These are phyloP conservation scores for Calliphora vicina DNA, from an alignment of 1,140 invertebrate genomes.

Conservation along the genomic window DNA sequence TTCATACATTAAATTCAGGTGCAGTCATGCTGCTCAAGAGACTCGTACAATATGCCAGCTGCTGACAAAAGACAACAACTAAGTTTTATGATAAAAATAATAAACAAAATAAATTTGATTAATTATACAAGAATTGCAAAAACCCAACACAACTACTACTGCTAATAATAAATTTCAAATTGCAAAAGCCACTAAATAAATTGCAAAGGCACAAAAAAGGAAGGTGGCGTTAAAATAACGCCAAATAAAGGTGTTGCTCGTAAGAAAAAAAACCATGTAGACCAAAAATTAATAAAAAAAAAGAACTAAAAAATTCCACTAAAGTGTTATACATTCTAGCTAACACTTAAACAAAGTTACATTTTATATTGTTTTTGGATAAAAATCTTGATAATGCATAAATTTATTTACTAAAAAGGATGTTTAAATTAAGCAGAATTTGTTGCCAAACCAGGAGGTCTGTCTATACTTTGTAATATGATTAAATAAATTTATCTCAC, in stretches of 20 bases:
- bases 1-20: background rate
- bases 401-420: background rate
- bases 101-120: slow-evolving; percentile 13
- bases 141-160: background rate
- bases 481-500: slow-evolving; percentile 4
- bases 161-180: background rate
- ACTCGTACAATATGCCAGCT: background rate
- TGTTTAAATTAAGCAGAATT: background rate
- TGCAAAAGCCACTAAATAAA: background rate
- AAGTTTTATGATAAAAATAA: background rate
- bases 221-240: slow-evolving; percentile 8
- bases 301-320: no score
- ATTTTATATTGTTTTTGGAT: background rate
- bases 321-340: background rate
- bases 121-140: background rate
- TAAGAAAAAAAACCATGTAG: background rate
- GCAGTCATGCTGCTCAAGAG: background rate
- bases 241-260: background rate
- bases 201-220: background rate
- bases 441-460: background rate
- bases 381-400: background rate
- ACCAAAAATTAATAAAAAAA: background rate
- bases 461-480: background rate
- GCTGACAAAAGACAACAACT: slow-evolving; percentile 4
- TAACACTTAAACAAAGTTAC: background rate